phyloP scores from a whole-genome alignment of 2,888 invertebrate genomes.

The Parnassius mnemosyne region DNA sequence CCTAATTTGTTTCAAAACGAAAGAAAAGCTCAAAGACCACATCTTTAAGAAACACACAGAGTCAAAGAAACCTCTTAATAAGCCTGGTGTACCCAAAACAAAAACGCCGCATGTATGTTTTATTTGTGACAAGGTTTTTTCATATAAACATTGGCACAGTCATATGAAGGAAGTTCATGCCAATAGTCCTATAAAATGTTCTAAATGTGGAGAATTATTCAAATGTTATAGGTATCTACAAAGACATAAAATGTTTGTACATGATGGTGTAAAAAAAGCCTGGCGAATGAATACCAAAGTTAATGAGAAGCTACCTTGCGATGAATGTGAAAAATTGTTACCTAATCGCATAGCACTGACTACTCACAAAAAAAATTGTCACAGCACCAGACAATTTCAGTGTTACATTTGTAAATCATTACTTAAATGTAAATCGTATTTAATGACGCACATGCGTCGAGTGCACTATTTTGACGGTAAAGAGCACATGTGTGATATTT shows the following conservation, averaged over 20 bases:
- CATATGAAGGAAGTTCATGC: slow-evolving; percentile 38
- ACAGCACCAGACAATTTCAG: slow-evolving; percentile 31
- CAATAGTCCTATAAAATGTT: slow-evolving; percentile 19
- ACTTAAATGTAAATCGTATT: slow-evolving; percentile 39
- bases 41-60: slow-evolving; percentile 18
- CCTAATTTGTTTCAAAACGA: slow-evolving; percentile 13
- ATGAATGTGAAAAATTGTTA: slow-evolving; percentile 33
- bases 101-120: slow-evolving; percentile 28
- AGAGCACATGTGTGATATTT: slow-evolving; percentile 39
- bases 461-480: slow-evolving; percentile 44
- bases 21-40: slow-evolving; percentile 22
- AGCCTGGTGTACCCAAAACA: slow-evolving; percentile 3
- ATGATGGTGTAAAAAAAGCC: slow-evolving; percentile 18
- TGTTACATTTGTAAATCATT: slow-evolving; percentile 40
- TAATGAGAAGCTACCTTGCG: slow-evolving; percentile 29
- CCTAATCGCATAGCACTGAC: slow-evolving; percentile 29
- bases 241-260: slow-evolving; percentile 31
- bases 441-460: slow-evolving; percentile 38
- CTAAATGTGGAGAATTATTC: slow-evolving; percentile 28
- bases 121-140: slow-evolving; percentile 33
- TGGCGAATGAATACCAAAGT: slow-evolving; percentile 17
- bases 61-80: neutral
- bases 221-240: slow-evolving; percentile 31
- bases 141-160: slow-evolving; percentile 36
- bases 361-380: slow-evolving; percentile 41